Base-by-base conservation (phyloP, 2,888 invertebrate species). In the Aphodius sticticus region DNA sequence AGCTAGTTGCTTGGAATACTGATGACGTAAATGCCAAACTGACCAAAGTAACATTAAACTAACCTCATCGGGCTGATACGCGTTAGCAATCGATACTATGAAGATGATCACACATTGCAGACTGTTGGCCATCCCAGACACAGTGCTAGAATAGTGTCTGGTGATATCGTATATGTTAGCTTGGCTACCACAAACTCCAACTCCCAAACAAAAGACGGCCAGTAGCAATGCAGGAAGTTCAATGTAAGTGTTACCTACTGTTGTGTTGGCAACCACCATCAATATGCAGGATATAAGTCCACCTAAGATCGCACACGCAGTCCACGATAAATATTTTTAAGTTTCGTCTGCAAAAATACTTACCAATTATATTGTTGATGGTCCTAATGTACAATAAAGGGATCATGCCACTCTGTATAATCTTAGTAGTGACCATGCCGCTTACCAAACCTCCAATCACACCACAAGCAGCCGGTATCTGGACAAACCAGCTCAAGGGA, bases 131-230 rank as follows among this genome's bases (percentile, higher is more conserved):
- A 74, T 7, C 3, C 74, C 74, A 15, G 0, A 26, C 16, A 74
- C 74, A n/a, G 6, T 36, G 7, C 74, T 16, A 15, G 36, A 15
- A 26, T 74, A 74, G 16, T 74, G 74, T 74, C 74, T 74, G 0
- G 74, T 74, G n/a, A 74, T 74, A 74, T 74, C 74, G 35, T 14
- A 16, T 16, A 74, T 7, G 74, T 74, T 74, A 6, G 74, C 74
- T 2, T 74, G 26, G n/a, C 26, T 36, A 36, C 74, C 74, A 12
- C 35, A 26, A 74, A 74, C n/a, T 2, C n/a, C n/a, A 74, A 36
- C 36, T 6, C 26, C 74, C 35, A 53, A 53, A 53, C 53, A 53
- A 12, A 53, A 53, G 2, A 53, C 12, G 53, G 53, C 7, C 12
- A 53, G 6, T 53, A 53, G 53, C 12, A 53, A 53, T 1, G 53